Conservation (phyloP, 1,140 invertebrate genomes). For the Diachasmimorpha longicaudata region DNA sequence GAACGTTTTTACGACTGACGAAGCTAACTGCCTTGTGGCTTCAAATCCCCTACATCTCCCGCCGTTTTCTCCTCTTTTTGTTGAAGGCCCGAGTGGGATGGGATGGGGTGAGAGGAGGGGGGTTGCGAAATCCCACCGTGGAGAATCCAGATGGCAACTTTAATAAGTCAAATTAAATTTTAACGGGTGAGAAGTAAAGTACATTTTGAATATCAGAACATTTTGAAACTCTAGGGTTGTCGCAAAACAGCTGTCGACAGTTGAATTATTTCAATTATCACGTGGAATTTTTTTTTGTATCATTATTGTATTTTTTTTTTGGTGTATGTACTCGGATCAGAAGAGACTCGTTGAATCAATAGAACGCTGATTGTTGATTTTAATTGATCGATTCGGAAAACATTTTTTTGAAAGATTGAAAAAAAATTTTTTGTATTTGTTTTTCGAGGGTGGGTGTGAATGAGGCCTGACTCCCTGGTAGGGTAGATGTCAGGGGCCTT, state of each 20-base stretch:
- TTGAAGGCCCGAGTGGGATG: no score
- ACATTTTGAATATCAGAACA: background rate
- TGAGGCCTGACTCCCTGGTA: conserved; percentile 15
- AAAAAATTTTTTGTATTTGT: no score
- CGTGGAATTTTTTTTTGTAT: background rate
- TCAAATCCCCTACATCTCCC: conserved; percentile 3
- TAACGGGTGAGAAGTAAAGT: background rate
- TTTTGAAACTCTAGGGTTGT: background rate
- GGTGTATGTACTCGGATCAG: no score
- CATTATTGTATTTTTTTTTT: no score
- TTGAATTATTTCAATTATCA: background rate
- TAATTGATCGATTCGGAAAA: no score
- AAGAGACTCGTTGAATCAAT: no score
- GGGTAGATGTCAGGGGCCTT: conserved; percentile 3
- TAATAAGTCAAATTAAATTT: conserved; percentile 51
- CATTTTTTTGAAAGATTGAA: background rate
- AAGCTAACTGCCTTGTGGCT: conserved; percentile 24
- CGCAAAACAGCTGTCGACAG: background rate
- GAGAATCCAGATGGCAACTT: conserved; percentile 40
- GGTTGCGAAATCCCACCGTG: background rate
- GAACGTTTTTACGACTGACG: conserved; percentile 27
- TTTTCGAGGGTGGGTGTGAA: background rate
- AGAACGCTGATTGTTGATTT: no score
- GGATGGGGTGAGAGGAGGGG: background rate
- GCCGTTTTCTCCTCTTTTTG: background rate